These are phyloP conservation scores for Antigone vipio DNA, from an alignment of 2,113 vertebrate species.

Conservation along the genomic window DNA sequence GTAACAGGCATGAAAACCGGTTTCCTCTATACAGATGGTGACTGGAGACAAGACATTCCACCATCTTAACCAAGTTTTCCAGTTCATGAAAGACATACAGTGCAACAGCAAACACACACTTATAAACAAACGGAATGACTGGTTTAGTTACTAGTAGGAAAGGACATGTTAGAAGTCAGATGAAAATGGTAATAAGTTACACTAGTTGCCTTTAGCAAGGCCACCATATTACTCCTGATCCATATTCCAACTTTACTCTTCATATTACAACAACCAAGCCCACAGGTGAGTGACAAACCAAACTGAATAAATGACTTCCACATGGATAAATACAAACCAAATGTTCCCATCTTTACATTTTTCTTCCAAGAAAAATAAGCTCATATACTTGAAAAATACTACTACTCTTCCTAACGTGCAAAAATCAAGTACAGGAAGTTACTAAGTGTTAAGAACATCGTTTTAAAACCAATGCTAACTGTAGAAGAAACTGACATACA, in stretches of 20 bases:
- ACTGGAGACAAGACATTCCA: background rate
- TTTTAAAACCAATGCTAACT: background rate
- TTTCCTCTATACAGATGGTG: background rate
- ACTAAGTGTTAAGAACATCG: background rate
- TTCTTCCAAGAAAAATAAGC: background rate
- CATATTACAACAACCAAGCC: background rate
- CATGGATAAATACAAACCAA: background rate
- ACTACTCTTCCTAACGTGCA: background rate
- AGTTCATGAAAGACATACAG: background rate
- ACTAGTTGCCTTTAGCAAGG: background rate
- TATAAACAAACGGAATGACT: background rate
- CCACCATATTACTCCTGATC: background rate
- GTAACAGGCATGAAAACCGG: background rate
- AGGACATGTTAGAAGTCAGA: background rate
- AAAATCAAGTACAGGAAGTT: background rate
- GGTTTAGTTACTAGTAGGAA: background rate
- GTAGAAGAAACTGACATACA: background rate
- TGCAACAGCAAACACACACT: background rate
- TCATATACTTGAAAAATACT: background rate
- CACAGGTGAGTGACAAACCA: background rate
- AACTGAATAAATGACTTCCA: background rate
- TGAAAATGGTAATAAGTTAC: background rate
- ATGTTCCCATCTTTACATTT: background rate
- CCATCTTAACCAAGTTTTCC: background rate
- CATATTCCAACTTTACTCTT: background rate